Evolutionary conservation across 92 coral and sea anemone genomes (phyloP).

Genomic region (Paragorgia papillata): DNA sequence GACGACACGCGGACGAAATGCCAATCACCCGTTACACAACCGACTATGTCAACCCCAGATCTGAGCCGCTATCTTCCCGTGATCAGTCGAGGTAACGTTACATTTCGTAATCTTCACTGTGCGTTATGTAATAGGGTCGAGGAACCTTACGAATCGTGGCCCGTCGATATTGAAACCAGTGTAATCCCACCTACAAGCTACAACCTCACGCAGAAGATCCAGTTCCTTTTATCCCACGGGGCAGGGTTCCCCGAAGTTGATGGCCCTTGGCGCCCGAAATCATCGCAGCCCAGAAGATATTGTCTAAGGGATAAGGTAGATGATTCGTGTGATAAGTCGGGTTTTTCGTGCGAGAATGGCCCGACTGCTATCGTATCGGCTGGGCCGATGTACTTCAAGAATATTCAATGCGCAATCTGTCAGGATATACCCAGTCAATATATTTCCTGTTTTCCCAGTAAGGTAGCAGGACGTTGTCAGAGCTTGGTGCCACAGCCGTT

Average conservation of each 20-base stretch:
- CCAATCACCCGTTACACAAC: conserved; percentile 11
- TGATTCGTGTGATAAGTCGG: too few species aligned
- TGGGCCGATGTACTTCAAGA: too few species aligned
- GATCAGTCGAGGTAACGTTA: conserved; percentile 3
- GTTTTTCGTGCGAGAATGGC: too few species aligned
- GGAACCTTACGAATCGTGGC: conserved; percentile 15
- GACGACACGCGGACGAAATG: conserved; percentile 36
- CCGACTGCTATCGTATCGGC: too few species aligned
- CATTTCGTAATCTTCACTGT: conserved; percentile 48
- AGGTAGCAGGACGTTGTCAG: background rate
- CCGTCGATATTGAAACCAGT: conserved; percentile 9
- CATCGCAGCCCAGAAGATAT: conserved; percentile 29
- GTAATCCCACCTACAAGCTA: conserved; percentile 22
- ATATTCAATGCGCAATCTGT: too few species aligned
- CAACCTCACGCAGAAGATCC: conserved; percentile 29
- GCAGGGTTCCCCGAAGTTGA: background rate
- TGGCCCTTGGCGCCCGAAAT: background rate
- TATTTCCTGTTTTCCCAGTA: conserved; percentile 18
- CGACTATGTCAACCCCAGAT: conserved; percentile 6
- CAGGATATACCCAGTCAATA: too few species aligned
- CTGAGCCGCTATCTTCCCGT: conserved; percentile 32
- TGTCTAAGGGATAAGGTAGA: background rate
- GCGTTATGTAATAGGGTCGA: conserved; percentile 34
- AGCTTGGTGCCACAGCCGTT: conserved; percentile 4
- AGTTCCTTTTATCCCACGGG: background rate